These are phyloP conservation scores for Yponomeuta malinellus DNA, from an alignment of 2,888 invertebrate species.

Conservation along the genomic window DNA sequence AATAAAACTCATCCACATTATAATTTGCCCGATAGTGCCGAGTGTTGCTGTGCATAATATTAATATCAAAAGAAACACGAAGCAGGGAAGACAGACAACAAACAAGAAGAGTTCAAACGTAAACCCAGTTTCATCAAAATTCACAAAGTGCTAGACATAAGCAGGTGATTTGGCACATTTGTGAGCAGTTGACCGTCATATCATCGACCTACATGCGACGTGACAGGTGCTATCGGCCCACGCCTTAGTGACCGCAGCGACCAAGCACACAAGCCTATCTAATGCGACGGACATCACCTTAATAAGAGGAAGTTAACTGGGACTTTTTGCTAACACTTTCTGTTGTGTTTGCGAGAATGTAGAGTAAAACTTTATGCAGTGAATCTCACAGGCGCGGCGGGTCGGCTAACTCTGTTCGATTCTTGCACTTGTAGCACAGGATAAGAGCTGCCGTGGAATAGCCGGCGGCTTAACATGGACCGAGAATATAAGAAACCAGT, in stretches of 20 bases:
- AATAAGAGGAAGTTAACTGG: background rate
- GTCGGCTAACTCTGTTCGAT: too few relatives aligned
- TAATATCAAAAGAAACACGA: background rate
- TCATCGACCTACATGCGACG: conserved; percentile 1
- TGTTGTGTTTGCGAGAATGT: background rate
- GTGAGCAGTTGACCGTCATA: background rate
- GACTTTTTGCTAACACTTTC: background rate
- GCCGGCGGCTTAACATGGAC: too few relatives aligned
- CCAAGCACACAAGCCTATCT: background rate
- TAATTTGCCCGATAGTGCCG: background rate
- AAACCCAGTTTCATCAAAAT: background rate
- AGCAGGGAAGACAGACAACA: background rate
- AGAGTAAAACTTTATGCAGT: background rate
- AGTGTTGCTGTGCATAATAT: background rate
- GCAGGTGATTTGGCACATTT: background rate
- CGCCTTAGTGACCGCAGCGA: conserved; percentile 7
- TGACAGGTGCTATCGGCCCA: conserved; percentile 7
- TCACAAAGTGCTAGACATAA: background rate
- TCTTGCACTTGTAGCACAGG: too few relatives aligned
- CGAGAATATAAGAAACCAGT: too few relatives aligned
- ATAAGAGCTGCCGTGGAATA: too few relatives aligned
- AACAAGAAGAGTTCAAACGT: background rate
- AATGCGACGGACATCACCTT: conserved; percentile 6
- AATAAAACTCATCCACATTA: conserved; percentile 3
- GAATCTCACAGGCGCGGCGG: too few relatives aligned